These are phyloP conservation scores for Dasyprocta punctata DNA, from an alignment of 2,113 vertebrate genomes.

Conservation along the genomic window DNA sequence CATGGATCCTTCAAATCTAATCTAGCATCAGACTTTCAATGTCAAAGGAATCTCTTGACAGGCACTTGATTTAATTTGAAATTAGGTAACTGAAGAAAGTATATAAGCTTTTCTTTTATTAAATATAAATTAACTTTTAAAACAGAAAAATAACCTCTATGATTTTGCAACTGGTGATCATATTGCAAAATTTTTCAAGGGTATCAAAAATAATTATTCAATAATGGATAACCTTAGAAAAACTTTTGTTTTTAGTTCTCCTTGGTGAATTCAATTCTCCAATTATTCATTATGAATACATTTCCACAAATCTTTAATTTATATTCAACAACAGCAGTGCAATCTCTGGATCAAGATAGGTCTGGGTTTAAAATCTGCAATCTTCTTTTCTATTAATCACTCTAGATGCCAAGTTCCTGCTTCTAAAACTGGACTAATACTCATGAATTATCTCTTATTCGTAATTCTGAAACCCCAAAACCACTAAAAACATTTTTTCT, in stretches of 20 bases:
- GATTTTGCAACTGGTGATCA: conserved; percentile 8
- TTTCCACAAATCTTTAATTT: neutral
- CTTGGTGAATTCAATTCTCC: neutral
- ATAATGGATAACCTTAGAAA: neutral
- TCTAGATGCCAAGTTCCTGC: neutral
- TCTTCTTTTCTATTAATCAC: neutral
- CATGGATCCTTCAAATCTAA: conserved; percentile 19
- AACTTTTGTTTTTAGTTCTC: neutral
- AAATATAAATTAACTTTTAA: conserved; percentile 46
- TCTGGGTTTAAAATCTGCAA: neutral
- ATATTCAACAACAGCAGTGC: neutral
- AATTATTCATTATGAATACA: conserved; percentile 7
- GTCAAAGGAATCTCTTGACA: neutral
- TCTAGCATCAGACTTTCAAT: neutral
- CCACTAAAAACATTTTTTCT: neutral
- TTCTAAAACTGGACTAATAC: neutral
- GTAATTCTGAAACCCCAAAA: conserved; percentile 11
- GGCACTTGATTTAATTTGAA: conserved; percentile 21
- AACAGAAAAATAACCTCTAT: neutral
- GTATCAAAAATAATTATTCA: conserved; percentile 18
- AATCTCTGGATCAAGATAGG: neutral
- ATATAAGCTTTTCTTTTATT: neutral
- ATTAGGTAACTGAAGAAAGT: neutral
- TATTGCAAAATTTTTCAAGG: neutral
- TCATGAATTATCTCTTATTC: neutral